Percentiles rank a stretch among this genome's conserved stretches.
phyloP scores from a whole-genome alignment of 23 tunicate genomes.

The Ciona savignyi region DNA sequence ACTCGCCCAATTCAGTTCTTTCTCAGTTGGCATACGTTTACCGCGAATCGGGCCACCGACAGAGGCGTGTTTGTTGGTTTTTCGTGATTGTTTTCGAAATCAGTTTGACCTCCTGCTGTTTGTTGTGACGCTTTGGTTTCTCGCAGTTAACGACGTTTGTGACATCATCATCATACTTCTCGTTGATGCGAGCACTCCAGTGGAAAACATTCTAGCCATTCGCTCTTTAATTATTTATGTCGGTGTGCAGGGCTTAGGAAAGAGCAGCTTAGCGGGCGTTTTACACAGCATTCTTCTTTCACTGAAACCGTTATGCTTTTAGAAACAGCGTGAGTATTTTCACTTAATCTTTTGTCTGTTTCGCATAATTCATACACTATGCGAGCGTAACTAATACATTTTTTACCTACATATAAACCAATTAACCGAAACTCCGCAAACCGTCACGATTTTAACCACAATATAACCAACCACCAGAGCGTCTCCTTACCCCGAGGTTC shows the following conservation, averaged over 20 bases:
- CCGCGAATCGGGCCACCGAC: background rate
- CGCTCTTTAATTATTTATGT: background rate
- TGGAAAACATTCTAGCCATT: background rate
- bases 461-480: constrained; percentile 25
- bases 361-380: background rate
- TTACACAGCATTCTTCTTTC: background rate
- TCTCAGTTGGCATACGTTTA: background rate
- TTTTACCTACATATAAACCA: background rate
- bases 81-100: background rate
- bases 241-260: constrained; percentile 2
- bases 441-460: background rate
- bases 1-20: background rate
- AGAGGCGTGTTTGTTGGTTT: background rate
- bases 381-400: background rate
- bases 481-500: constrained; percentile 75
- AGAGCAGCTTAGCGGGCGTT: background rate
- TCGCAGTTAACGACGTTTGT: background rate
- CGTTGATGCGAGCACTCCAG: background rate
- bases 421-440: background rate
- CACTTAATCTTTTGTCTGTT: background rate
- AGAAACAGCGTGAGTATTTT: background rate
- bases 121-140: background rate
- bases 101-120: background rate
- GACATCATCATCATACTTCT: background rate
- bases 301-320: background rate